Conservation (phyloP, 2,797 vertebrate genomes). For the Austrolebias charrua region DNA sequence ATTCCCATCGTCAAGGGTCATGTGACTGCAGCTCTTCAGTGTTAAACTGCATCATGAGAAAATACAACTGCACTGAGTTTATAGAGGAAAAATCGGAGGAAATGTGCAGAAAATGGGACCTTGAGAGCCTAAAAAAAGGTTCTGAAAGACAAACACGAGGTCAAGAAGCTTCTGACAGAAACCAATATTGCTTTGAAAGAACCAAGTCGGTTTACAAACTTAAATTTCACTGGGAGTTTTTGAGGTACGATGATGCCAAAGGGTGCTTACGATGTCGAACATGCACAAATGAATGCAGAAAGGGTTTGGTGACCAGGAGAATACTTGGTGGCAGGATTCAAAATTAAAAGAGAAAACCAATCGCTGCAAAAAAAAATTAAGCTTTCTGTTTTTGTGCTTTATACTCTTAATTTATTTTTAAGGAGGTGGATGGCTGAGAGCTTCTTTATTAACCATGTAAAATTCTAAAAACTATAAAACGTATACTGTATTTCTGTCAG, state of each 20-base stretch:
- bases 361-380: too few species aligned
- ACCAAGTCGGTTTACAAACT: background rate
- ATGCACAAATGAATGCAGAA: background rate
- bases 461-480: too few species aligned
- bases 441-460: too few species aligned
- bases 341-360: background rate
- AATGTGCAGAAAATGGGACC: background rate
- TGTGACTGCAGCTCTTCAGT: background rate
- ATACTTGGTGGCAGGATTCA: background rate
- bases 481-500: too few species aligned
- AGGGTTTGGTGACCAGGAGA: background rate
- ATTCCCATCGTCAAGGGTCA: background rate
- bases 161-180: background rate
- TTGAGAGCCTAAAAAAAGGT: too few species aligned
- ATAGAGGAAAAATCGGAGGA: background rate
- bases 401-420: too few species aligned
- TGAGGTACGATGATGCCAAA: background rate
- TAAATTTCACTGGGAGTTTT: background rate
- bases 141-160: background rate
- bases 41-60: background rate
- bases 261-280: slow-evolving; percentile 1
- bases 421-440: too few species aligned
- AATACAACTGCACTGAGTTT: background rate
- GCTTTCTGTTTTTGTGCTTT: too few species aligned
- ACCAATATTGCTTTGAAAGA: background rate